phyloP scores from a whole-genome alignment of 2,113 vertebrate species.

The Calonectris borealis region DNA sequence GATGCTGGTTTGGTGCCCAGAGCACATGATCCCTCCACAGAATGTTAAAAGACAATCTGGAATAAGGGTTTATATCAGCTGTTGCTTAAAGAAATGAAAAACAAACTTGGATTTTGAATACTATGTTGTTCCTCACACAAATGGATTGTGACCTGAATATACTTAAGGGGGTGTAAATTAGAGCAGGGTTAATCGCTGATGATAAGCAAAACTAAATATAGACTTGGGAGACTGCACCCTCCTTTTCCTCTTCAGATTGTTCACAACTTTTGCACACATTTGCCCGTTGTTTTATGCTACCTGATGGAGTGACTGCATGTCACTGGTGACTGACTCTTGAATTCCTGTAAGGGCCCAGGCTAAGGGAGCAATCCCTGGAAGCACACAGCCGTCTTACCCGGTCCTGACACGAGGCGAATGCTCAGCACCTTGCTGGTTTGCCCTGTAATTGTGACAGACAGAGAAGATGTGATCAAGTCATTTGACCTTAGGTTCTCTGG shows the following conservation, averaged over 20 bases:
- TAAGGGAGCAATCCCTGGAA: background rate
- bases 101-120: background rate
- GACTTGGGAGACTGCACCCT: background rate
- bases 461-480: background rate
- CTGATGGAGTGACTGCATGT: background rate
- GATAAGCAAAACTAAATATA: background rate
- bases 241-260: background rate
- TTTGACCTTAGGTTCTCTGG: constrained; percentile 7
- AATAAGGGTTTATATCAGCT: constrained; percentile 19
- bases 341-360: background rate
- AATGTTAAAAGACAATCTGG: constrained; percentile 37
- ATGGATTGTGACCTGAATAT: background rate
- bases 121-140: constrained; percentile 20
- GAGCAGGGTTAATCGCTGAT: background rate
- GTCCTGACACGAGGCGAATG: fast-evolving
- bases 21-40: background rate
- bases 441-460: background rate
- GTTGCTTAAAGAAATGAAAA: constrained; percentile 23
- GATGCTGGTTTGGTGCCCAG: constrained; percentile 45
- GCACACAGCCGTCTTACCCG: fast-evolving
- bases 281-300: background rate
- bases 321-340: background rate
- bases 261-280: background rate
- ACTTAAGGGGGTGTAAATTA: background rate
- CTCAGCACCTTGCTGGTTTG: background rate